phyloP scores from a whole-genome alignment of 2,797 vertebrate genomes.

The Melanitta fusca region DNA sequence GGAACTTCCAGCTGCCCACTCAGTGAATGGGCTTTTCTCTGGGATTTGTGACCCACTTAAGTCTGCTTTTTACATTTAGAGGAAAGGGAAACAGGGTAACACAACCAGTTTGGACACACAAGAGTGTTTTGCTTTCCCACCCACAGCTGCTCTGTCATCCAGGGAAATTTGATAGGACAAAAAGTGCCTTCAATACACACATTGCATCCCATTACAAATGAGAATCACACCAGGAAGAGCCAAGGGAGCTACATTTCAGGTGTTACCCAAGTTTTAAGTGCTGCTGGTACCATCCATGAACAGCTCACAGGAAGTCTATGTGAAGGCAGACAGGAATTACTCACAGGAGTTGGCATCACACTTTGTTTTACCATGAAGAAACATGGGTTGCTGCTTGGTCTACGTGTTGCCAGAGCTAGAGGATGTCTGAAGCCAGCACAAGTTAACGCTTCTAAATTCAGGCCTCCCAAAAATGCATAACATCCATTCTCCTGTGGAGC shows the following conservation, averaged over 20 bases:
- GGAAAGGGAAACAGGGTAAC: background rate
- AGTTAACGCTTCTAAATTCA: background rate
- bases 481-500: background rate
- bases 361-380: background rate
- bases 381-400: background rate
- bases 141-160: background rate
- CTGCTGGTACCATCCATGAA: background rate
- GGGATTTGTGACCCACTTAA: background rate
- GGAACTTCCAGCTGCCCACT: slow-evolving; percentile 20
- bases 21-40: background rate
- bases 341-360: background rate
- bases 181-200: rapidly evolving
- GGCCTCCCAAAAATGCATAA: background rate
- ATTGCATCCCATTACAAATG: background rate
- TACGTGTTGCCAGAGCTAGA: background rate
- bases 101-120: background rate
- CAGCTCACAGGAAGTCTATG: background rate
- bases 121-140: background rate
- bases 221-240: background rate
- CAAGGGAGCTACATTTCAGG: background rate
- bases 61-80: slow-evolving; percentile 22
- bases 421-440: background rate
- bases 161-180: background rate
- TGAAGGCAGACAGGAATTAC: background rate
- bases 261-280: background rate